Evolutionary conservation across 2,797 vertebrate genomes (phyloP).

Genomic region (Pygocentrus nattereri): DNA sequence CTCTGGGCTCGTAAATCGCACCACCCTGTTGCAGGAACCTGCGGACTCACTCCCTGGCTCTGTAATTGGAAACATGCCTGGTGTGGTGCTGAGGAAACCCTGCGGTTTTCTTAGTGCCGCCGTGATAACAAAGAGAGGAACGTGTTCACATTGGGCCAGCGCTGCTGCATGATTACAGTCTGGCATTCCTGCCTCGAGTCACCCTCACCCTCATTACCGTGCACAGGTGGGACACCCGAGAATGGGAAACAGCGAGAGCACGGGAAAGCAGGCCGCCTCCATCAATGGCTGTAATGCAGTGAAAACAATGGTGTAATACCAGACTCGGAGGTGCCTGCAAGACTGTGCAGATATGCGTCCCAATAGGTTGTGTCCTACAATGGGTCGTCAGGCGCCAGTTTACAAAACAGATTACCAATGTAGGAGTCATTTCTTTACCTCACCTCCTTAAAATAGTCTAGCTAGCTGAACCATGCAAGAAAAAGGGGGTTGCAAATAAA

Average conservation of each 20-base stretch:
- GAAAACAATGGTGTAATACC: slow-evolving; percentile 41
- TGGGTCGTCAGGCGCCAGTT: slow-evolving; percentile 40
- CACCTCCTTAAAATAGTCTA: background rate
- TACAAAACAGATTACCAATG: background rate
- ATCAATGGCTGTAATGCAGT: slow-evolving; percentile 29
- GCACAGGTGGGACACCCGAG: slow-evolving; percentile 72
- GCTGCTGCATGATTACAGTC: slow-evolving; percentile 68
- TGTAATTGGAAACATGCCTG: slow-evolving; percentile 82
- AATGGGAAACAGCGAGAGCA: slow-evolving; percentile 53
- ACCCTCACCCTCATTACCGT: slow-evolving; percentile 73
- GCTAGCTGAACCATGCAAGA: background rate
- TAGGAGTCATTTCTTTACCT: slow-evolving; percentile 9
- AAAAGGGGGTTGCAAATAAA: too few species aligned
- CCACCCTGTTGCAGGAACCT: slow-evolving; percentile 46
- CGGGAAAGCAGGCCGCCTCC: slow-evolving; percentile 26
- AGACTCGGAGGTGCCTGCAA: slow-evolving; percentile 40
- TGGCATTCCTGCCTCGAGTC: slow-evolving; percentile 61
- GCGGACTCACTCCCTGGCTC: slow-evolving; percentile 28
- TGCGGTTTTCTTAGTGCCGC: slow-evolving; percentile 49
- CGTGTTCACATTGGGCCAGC: slow-evolving; percentile 71
- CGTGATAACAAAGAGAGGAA: slow-evolving; percentile 81
- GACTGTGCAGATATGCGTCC: slow-evolving; percentile 25
- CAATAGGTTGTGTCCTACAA: slow-evolving; percentile 34
- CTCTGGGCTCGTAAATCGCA: slow-evolving; percentile 67
- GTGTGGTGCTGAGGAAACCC: slow-evolving; percentile 71